Base-by-base conservation (phyloP, 1,140 invertebrate species). In the Spodoptera litura region DNA sequence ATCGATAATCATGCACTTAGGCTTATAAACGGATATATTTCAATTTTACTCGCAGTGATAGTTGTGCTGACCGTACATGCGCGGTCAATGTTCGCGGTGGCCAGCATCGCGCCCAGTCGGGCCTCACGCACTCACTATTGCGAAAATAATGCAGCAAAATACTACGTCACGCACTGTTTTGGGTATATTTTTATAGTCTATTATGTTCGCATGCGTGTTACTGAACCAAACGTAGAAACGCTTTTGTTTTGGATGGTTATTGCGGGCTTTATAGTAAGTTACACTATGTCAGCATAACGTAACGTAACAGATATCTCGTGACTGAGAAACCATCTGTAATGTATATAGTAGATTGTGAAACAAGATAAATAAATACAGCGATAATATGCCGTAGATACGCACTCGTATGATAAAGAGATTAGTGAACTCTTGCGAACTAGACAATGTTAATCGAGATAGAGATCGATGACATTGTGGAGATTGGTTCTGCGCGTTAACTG, bases 61-160 rank as follows among this genome's bases (percentile, higher is more conserved):
- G 25, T 78, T 62, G 59, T 81, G 80, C 62, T 79, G 81, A 59
- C 70, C 55, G 51, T 78, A 78, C 81, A 80, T 70, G 83, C 75
- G 87, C 87, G 88, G 88, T 89, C 89, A 89, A 88, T 77, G 88
- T 77, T 85, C 90, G 88, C 81, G 27, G 79, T 59, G 64, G 76
- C 64, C 55, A 74, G 51, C 84, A 79, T 81, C 83, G 85, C 82
- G 85, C 82, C 83, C 78, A 85, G 66, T 66, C 81, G 82, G 85
- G 84, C 85, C 87, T 75, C 88, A 84, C 84, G 81, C 82, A 82
- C 82, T 72, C 82, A 81, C 85, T 83, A 85, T 87, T 85, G 86
- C 87, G 85, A 88, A 91, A 89, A 89, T 89, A 89, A 87, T 90
- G 87, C 87, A 90, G 80, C 79, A 81, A 81, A 79, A 76, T 71